These are phyloP conservation scores for Podargus strigoides DNA, from an alignment of 2,797 vertebrate species.

Conservation along the genomic window DNA sequence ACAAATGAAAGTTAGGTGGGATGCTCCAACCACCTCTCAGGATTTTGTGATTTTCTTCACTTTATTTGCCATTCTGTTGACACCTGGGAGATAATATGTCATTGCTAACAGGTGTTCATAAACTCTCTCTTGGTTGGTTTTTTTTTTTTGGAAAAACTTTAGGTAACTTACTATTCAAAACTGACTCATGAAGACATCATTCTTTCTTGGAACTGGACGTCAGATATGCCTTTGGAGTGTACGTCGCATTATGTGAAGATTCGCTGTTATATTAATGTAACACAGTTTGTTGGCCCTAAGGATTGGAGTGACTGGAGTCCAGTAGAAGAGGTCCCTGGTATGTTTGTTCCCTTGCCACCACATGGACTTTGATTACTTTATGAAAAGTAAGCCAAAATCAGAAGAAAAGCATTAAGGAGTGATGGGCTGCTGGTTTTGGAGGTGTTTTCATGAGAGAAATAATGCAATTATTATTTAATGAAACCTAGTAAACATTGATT, in stretches of 20 bases:
- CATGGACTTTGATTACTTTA: neutral
- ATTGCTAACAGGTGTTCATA: neutral
- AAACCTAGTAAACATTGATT: neutral
- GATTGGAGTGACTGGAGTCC: constrained; percentile 75
- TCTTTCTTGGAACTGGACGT: constrained; percentile 75
- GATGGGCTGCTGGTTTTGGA: neutral
- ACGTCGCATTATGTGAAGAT: constrained; percentile 67
- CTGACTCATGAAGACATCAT: constrained; percentile 28
- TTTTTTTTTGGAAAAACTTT: neutral
- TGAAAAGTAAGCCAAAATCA: neutral
- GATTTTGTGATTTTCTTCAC: neutral
- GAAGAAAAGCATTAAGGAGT: neutral
- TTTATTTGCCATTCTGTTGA: neutral
- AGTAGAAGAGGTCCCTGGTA: constrained; percentile 66
- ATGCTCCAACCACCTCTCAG: neutral
- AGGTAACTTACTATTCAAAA: constrained; percentile 61
- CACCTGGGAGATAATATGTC: neutral
- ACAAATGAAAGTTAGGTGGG: neutral
- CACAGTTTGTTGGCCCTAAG: constrained; percentile 54
- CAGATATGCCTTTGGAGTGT: constrained; percentile 75
- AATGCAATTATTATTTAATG: neutral
- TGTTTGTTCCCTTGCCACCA: neutral
- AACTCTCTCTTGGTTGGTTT: neutral
- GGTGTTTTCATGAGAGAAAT: neutral
- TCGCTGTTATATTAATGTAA: constrained; percentile 55